phyloP scores from a whole-genome alignment of 2,888 invertebrate species.

The Oscheius sp. region DNA sequence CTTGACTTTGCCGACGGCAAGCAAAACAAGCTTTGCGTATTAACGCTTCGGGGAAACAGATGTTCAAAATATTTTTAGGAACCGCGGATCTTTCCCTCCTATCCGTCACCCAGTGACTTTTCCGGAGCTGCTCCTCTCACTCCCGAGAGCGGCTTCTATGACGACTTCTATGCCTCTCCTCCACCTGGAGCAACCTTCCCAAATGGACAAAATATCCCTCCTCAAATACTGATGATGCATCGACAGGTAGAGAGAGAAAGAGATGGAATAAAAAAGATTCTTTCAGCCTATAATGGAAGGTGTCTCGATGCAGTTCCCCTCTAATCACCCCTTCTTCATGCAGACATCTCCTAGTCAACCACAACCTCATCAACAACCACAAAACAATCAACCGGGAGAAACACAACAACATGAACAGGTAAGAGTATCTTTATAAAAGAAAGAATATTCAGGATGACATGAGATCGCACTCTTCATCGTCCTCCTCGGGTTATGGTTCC shows the following conservation, averaged over 20 bases:
- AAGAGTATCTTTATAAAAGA: not conserved
- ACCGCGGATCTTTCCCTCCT: conserved; percentile 44
- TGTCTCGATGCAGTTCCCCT: conserved; percentile 1
- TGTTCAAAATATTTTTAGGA: conserved; percentile 27
- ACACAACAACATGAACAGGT: conserved; percentile 11
- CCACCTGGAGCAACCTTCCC: not conserved
- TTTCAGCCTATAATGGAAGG: conserved; percentile 31
- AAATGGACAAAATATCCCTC: conserved; percentile 14
- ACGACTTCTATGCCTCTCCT: conserved; percentile 47
- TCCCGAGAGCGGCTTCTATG: conserved; percentile 63
- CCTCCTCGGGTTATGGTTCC: conserved; percentile 55
- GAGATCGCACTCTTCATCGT: conserved; percentile 56
- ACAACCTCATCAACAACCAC: not conserved
- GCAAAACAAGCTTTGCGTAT: conserved; percentile 23
- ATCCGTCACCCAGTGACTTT: conserved; percentile 59
- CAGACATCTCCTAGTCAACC: conserved; percentile 17
- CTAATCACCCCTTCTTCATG: conserved; percentile 14
- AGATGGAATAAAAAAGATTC: conserved; percentile 13
- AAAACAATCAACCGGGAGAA: conserved; percentile 4
- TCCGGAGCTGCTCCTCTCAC: conserved; percentile 50
- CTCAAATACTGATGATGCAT: conserved; percentile 33
- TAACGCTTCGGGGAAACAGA: conserved; percentile 1
- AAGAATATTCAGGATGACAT: conserved; percentile 54
- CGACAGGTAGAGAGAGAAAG: no score
- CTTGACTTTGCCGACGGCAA: conserved; percentile 11